Evolutionary conservation across 2,113 vertebrate species (phyloP).

Genomic region (Ceratotherium simum): DNA sequence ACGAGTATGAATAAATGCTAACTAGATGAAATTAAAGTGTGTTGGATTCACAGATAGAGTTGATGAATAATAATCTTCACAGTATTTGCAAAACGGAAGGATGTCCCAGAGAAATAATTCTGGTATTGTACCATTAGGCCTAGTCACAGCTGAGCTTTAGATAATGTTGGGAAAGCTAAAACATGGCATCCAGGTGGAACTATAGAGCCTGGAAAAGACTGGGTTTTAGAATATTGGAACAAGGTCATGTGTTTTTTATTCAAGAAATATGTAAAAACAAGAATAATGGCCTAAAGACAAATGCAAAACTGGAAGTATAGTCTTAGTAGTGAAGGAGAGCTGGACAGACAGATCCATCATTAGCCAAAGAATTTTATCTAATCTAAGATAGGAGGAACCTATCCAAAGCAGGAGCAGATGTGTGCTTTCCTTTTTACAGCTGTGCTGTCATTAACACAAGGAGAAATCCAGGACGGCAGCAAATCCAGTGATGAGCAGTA

Average conservation of each 20-base stretch:
- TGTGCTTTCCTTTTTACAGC: background rate
- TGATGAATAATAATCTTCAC: background rate
- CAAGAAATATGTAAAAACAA: background rate
- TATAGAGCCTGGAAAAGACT: background rate
- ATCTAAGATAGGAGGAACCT: background rate
- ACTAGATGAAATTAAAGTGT: background rate
- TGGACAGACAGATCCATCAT: background rate
- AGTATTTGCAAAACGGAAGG: background rate
- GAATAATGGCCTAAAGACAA: background rate
- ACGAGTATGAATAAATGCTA: background rate
- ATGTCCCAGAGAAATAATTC: background rate
- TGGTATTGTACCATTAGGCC: too few relatives aligned
- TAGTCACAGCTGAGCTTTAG: background rate
- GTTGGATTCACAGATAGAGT: background rate
- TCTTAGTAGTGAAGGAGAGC: background rate
- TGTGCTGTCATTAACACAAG: background rate
- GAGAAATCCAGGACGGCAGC: background rate
- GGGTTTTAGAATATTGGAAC: background rate
- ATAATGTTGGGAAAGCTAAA: background rate
- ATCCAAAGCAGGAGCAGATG: background rate
- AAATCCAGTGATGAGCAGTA: background rate
- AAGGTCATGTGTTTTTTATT: background rate
- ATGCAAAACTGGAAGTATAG: background rate
- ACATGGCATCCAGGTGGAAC: background rate
- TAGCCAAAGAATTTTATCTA: background rate